phyloP scores from a whole-genome alignment of 2,888 invertebrate species.

The Aphodius sticticus region DNA sequence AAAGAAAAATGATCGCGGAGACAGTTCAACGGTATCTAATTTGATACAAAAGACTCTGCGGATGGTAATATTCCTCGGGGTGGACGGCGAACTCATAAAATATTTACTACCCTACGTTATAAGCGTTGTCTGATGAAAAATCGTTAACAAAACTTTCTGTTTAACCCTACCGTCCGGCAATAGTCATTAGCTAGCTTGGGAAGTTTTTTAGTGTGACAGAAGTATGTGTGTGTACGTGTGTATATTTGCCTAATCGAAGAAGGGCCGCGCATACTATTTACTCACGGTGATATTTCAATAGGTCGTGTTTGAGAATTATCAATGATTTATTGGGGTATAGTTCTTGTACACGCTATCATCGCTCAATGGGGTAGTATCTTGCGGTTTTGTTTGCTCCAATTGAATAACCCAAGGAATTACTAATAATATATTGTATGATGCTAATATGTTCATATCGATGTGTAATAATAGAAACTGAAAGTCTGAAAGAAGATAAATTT shows the following conservation, averaged over 20 bases:
- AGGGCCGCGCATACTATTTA: not conserved
- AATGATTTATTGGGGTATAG: not conserved
- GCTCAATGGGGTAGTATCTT: not conserved
- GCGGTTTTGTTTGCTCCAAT: not conserved
- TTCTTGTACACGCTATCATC: not conserved
- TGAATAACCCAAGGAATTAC: not conserved
- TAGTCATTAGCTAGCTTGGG: not conserved
- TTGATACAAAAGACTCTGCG: not conserved
- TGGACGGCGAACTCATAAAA: not conserved
- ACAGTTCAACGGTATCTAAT: not conserved
- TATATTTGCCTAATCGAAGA: not conserved
- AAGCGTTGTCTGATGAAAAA: not conserved
- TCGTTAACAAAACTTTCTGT: not conserved
- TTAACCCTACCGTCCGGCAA: not conserved
- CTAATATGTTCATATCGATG: no score
- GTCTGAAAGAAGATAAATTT: no score
- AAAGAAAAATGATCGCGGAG: conserved; percentile 4
- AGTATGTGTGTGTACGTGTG: not conserved
- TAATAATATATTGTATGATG: no score
- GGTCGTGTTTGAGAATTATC: not conserved
- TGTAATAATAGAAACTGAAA: no score
- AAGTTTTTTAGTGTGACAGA: not conserved
- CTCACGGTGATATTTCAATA: not conserved
- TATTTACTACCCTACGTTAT: not conserved
- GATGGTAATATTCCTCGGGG: not conserved